Evolutionary conservation across 2,888 invertebrate genomes (phyloP).

Genomic region (Mythimna pallens): DNA sequence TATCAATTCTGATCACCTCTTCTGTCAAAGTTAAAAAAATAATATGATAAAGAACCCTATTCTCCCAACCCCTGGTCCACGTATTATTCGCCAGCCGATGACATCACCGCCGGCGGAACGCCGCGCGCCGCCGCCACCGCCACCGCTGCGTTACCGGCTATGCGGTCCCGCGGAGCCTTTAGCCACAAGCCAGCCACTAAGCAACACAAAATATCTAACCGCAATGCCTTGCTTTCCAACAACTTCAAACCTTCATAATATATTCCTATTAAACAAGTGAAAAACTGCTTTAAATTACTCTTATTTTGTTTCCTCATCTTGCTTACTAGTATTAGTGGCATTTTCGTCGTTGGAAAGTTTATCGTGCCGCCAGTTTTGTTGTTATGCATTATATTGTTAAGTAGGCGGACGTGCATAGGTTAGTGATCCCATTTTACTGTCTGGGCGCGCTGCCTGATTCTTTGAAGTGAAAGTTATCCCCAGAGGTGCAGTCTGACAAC

Average conservation of each 20-base stretch:
- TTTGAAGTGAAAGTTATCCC: conserved; percentile 35
- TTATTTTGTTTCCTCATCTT: neutral
- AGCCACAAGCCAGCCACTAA: neutral
- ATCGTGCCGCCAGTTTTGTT: conserved; percentile 19
- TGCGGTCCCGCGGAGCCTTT: conserved; percentile 10
- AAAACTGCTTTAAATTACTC: neutral
- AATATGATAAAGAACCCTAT: neutral
- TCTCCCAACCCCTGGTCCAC: conserved; percentile 71
- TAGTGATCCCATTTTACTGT: conserved; percentile 31
- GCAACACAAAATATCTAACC: conserved; percentile 4
- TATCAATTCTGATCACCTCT: no score
- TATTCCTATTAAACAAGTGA: neutral
- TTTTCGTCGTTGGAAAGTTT: conserved; percentile 13
- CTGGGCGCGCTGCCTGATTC: neutral
- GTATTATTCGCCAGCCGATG: conserved; percentile 78
- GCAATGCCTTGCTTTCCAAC: conserved; percentile 10
- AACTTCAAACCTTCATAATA: conserved; percentile 2
- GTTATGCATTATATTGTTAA: conserved; percentile 19
- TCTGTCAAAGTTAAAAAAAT: neutral
- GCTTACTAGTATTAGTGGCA: neutral
- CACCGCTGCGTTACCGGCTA: conserved; percentile 25
- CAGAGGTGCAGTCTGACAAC: conserved; percentile 2
- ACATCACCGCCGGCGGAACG: conserved; percentile 75
- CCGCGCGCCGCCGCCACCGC: conserved; percentile 5
- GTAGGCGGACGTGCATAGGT: conserved; percentile 23